phyloP scores from a whole-genome alignment of 2,888 invertebrate species.

The Lamellibrachia columna region DNA sequence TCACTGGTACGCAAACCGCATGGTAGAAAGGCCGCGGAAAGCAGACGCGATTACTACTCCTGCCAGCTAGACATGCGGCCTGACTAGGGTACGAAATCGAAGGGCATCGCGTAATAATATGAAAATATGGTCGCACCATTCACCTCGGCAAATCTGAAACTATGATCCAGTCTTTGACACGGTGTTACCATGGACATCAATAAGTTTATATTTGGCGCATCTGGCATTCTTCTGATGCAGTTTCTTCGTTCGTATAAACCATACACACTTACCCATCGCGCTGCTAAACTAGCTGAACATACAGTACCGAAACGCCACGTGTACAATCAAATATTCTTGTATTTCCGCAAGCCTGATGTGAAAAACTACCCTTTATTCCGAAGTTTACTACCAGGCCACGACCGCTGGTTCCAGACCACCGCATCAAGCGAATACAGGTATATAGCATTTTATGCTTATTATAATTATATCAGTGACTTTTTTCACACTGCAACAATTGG shows the following conservation, averaged over 20 bases:
- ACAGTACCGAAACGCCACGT: neutral
- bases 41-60: neutral
- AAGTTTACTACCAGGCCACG: neutral
- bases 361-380: neutral
- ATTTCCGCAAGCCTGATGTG: neutral
- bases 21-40: neutral
- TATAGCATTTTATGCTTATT: too few species aligned
- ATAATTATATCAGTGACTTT: neutral
- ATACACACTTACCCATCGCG: neutral
- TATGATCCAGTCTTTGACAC: neutral
- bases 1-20: neutral
- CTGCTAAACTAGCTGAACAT: neutral
- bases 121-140: neutral
- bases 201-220: neutral
- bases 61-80: slow-evolving; percentile 1
- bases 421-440: neutral
- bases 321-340: neutral
- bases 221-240: neutral
- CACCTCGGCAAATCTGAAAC: neutral
- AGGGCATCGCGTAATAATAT: neutral
- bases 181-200: neutral
- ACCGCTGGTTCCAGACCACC: neutral
- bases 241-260: neutral
- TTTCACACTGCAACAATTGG: neutral
- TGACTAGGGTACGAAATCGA: neutral